Conservation (phyloP, 2,797 vertebrate genomes). For the Girardinus metallicus region DNA sequence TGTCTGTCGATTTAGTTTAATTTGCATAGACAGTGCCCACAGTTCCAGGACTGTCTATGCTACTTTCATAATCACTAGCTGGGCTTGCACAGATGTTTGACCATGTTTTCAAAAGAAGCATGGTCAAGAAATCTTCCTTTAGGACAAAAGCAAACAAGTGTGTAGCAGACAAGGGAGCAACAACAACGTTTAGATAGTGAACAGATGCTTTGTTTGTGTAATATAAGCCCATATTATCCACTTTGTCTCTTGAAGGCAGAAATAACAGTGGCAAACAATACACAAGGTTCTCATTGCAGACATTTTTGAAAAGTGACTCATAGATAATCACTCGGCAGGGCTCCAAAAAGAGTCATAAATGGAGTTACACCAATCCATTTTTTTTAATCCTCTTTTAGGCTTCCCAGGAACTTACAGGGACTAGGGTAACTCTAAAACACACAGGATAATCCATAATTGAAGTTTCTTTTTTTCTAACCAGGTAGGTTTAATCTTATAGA, state of each 20-base stretch:
- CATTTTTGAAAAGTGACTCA: background rate
- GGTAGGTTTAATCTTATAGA: background rate
- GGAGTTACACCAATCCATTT: background rate
- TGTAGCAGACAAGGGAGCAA: background rate
- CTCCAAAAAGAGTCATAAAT: background rate
- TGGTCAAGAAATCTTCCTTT: background rate
- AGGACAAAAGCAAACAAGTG: background rate
- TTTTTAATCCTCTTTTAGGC: background rate
- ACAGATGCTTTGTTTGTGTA: background rate
- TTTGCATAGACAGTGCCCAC: background rate
- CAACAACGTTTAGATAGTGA: background rate
- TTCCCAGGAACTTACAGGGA: background rate
- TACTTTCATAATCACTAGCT: background rate
- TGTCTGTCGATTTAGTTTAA: background rate
- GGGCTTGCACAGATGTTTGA: background rate
- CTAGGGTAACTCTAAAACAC: background rate
- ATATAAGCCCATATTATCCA: background rate
- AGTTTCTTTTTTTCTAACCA: background rate
- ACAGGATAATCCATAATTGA: background rate
- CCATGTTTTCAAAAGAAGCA: background rate
- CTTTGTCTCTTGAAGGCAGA: background rate
- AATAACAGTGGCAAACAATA: background rate
- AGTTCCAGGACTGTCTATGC: background rate
- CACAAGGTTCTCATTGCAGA: background rate
- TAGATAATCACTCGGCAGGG: background rate